phyloP scores from a whole-genome alignment of 64 coral and sea anemone species.

The Montipora capricornis region DNA sequence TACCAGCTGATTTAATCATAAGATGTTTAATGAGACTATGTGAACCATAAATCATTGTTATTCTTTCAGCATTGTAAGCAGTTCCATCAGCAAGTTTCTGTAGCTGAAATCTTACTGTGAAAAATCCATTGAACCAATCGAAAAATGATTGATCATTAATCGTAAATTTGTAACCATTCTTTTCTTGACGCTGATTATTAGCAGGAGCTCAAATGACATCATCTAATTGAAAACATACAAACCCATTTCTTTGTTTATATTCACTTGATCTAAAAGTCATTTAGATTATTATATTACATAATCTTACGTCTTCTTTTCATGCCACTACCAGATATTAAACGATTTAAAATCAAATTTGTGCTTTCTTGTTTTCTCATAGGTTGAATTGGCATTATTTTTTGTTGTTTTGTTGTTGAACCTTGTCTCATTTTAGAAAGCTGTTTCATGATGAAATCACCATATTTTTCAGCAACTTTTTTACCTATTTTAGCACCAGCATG shows the following conservation, averaged over 20 bases:
- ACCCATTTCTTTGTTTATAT: background rate
- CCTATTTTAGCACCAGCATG: slow-evolving; percentile 1
- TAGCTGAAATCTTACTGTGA: background rate
- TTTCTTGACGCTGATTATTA: no score
- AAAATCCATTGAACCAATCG: background rate
- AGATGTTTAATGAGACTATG: background rate
- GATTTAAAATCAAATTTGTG: background rate
- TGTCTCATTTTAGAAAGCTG: background rate
- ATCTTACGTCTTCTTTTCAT: background rate
- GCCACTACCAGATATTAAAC: background rate
- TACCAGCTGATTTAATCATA: background rate
- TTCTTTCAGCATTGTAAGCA: background rate
- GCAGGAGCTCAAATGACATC: background rate
- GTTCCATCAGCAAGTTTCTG: background rate
- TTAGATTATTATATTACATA: background rate
- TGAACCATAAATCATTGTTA: background rate
- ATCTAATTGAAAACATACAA: background rate
- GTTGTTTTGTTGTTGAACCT: background rate
- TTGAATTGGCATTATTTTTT: background rate
- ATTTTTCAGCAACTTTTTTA: background rate
- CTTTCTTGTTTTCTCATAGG: background rate
- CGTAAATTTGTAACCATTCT: no score
- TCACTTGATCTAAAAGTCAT: no score
- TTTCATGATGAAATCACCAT: background rate
- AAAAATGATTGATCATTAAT: no score